These are phyloP conservation scores for Microctonus brassicae DNA, from an alignment of 2,888 invertebrate genomes.

Conservation along the genomic window DNA sequence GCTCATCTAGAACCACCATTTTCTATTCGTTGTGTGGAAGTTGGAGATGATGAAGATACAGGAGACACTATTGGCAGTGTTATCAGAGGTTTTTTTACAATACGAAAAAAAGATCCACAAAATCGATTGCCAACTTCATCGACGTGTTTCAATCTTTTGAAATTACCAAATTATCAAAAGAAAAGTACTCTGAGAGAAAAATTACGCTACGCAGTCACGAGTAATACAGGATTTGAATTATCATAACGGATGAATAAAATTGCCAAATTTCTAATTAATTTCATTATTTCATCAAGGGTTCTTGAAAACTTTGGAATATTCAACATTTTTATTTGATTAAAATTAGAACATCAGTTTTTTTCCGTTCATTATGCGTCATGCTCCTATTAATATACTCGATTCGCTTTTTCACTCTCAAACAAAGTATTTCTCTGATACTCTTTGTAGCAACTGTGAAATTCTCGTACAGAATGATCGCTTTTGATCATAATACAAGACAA, in stretches of 20 bases:
- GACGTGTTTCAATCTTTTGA: constrained; percentile 98
- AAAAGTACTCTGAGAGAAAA: constrained; percentile 95
- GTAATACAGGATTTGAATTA: constrained; percentile 99
- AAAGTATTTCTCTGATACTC: background rate
- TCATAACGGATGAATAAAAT: constrained; percentile 75
- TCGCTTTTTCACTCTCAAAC: background rate
- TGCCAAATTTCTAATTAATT: constrained; percentile 20
- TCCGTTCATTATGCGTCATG: background rate
- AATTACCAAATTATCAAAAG: constrained; percentile 98
- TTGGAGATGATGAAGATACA: constrained; percentile 96
- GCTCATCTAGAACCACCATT: constrained; percentile 97
- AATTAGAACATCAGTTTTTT: constrained; percentile 5
- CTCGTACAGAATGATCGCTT: background rate
- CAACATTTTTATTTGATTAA: background rate
- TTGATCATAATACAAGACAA: background rate
- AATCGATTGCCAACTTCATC: constrained; percentile 98
- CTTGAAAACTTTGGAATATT: background rate
- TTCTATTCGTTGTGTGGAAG: constrained; percentile 98
- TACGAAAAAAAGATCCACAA: constrained; percentile 93
- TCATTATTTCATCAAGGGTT: background rate
- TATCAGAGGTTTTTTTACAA: constrained; percentile 97
- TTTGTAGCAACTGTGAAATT: background rate
- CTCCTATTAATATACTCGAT: constrained; percentile 3
- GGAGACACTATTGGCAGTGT: constrained; percentile 92
- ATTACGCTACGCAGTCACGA: constrained; percentile 95